These are phyloP conservation scores for Eupithecia tripunctaria DNA, from an alignment of 2,888 invertebrate genomes.

Conservation along the genomic window DNA sequence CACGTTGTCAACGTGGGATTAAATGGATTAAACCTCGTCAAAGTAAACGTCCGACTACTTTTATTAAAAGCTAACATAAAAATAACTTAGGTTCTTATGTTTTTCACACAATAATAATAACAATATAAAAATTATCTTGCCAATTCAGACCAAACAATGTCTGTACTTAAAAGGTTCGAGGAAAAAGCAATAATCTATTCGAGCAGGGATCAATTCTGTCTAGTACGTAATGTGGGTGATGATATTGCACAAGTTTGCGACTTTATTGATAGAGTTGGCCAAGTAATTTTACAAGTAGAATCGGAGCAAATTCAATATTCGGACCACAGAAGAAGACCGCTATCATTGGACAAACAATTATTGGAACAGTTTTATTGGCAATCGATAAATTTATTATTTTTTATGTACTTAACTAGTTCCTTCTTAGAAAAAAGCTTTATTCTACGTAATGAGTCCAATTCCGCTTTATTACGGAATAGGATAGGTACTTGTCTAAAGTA, in stretches of 20 bases:
- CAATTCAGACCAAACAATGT: background rate
- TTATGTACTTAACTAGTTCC: no score
- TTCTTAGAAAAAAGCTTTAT: background rate
- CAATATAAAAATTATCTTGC: background rate
- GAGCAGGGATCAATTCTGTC: slow-evolving; percentile 59
- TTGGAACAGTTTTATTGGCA: background rate
- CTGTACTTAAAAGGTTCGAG: background rate
- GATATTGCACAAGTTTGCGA: slow-evolving; percentile 79
- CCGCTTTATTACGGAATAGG: background rate
- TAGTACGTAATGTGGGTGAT: slow-evolving; percentile 71
- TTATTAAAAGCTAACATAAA: no score
- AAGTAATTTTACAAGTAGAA: slow-evolving; percentile 69
- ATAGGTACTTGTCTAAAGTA: background rate
- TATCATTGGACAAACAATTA: slow-evolving; percentile 25
- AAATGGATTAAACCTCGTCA: no score
- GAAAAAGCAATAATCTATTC: slow-evolving; percentile 23
- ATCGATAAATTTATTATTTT: background rate
- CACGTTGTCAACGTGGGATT: no score
- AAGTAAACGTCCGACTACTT: background rate
- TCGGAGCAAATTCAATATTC: slow-evolving; percentile 61
- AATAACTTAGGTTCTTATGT: no score
- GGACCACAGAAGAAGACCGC: slow-evolving; percentile 47
- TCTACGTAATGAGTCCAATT: background rate
- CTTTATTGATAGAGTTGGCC: slow-evolving; percentile 80
- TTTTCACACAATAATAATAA: background rate